Evolutionary conservation across 2,113 vertebrate genomes (phyloP).

Genomic region (Toxotes jaculatrix): DNA sequence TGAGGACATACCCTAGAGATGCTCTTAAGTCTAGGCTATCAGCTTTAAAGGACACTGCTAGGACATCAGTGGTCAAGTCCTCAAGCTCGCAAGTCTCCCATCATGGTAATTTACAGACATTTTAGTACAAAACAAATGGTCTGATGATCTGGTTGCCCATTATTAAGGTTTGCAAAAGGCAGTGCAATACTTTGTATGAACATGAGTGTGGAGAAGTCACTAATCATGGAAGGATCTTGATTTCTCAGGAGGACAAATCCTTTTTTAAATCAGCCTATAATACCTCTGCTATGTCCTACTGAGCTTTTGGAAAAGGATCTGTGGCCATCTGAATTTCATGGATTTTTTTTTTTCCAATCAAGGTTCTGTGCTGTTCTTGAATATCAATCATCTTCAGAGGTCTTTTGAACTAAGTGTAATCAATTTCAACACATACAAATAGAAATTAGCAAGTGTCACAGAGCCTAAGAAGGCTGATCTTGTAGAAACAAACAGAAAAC

Average conservation of each 20-base stretch:
- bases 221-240: conserved; percentile 12
- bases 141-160: not conserved
- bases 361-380: not conserved
- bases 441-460: conserved; percentile 14
- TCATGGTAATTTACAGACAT: conserved; percentile 16
- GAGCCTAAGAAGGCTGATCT: conserved; percentile 12
- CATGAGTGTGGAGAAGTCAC: conserved; percentile 10
- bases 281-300: not conserved
- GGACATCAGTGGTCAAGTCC: conserved; percentile 38
- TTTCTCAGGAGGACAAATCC: conserved; percentile 13
- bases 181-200: conserved; percentile 31
- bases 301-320: conserved; percentile 3
- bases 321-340: conserved; percentile 26
- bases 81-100: conserved; percentile 19
- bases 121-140: conserved; percentile 41
- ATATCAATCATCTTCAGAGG: conserved; percentile 11
- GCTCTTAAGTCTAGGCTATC: conserved; percentile 27
- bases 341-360: conserved; percentile 1
- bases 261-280: conserved; percentile 16
- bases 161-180: conserved; percentile 46
- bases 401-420: conserved; percentile 26
- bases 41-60: conserved; percentile 31
- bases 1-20: conserved; percentile 32
- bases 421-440: conserved; percentile 23
- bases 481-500: not conserved